Base-by-base conservation (phyloP, 2,797 vertebrate genomes). In the Phrynocephalus vlangalii region DNA sequence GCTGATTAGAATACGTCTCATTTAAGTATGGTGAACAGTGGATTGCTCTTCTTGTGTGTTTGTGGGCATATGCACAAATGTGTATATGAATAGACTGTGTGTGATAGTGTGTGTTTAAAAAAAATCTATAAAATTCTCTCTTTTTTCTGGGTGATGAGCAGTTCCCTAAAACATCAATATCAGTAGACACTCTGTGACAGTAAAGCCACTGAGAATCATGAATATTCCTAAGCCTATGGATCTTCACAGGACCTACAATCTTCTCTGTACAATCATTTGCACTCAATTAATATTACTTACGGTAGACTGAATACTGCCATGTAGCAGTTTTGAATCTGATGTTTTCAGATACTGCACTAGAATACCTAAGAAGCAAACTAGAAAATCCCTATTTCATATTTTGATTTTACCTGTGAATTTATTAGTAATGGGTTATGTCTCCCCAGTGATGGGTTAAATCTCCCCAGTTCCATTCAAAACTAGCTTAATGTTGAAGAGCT, bases 181-280 rank as follows among this genome's bases (percentile, higher is more conserved):
- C 13, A 48, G 66, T 44, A 88, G 79, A 52, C 6, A 44, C 82
- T 80, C 67, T 86, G 44, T 75, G 63, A 79, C 79, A 67, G 30
- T 56, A 20, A 1, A 13, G 81, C 86, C 15, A 3, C 33, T 2
- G 44, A 18, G 33, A 33, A 75, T 26, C 5, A 82, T 30, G 33
- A 79, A 68, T 28, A 70, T 82, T 77, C 52, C 63, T 20, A 72
- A 78, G 66, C 13, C 33, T 8, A 1, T 38, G 2, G 13, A 38
- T 63, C 73, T 78, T 71, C 33, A 75, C n/a, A 38, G 68, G 66
- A 33, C 60, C n/a, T 88, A 82, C 66, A 52, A 78, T 70, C 7
- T 71, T 86, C 72, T 83, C 52, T 28, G 75, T 48, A 33, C 22
- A 72, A 11, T 86, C 52, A 20, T 2, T 63, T 22, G 5, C 38